Evolutionary conservation across 2,888 invertebrate species (phyloP).

Genomic region (Aricia artaxerxes): DNA sequence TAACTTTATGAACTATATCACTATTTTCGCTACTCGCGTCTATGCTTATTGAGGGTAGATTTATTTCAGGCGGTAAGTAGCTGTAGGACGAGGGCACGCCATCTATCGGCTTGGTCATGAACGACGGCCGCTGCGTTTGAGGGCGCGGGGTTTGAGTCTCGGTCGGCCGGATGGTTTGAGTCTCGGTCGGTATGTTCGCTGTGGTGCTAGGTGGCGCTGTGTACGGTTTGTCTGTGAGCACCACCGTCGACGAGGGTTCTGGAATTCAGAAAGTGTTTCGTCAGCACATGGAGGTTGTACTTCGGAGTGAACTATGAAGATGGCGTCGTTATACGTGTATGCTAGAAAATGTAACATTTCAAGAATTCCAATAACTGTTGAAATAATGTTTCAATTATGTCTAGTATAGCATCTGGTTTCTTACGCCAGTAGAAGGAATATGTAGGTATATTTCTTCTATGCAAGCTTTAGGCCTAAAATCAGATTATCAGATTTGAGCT

Average conservation of each 20-base stretch:
- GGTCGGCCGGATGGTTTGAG: slow-evolving; percentile 44
- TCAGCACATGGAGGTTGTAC: not conserved
- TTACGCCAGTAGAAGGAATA: too few species aligned
- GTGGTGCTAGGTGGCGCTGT: slow-evolving; percentile 69
- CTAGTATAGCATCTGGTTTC: too few species aligned
- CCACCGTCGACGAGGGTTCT: slow-evolving; percentile 60
- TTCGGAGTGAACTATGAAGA: not conserved
- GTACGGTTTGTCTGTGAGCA: slow-evolving; percentile 63
- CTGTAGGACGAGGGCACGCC: slow-evolving; percentile 69
- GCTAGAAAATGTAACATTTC: too few species aligned
- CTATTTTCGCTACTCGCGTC: slow-evolving; percentile 77
- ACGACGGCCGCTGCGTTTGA: slow-evolving; percentile 74
- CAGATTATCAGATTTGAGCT: too few species aligned
- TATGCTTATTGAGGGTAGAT: slow-evolving; percentile 71
- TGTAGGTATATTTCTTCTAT: too few species aligned
- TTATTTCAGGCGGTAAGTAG: slow-evolving; percentile 73
- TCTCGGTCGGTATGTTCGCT: slow-evolving; percentile 50
- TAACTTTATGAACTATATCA: slow-evolving; percentile 80
- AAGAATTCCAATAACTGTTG: too few species aligned
- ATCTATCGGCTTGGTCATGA: slow-evolving; percentile 78
- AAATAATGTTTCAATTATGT: too few species aligned
- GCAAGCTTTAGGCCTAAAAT: too few species aligned
- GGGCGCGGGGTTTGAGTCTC: slow-evolving; percentile 65
- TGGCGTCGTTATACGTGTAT: not conserved
- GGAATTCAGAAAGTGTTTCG: slow-evolving; percentile 46